phyloP scores from a whole-genome alignment of 2,797 vertebrate species.

The Gallinago solitaria region DNA sequence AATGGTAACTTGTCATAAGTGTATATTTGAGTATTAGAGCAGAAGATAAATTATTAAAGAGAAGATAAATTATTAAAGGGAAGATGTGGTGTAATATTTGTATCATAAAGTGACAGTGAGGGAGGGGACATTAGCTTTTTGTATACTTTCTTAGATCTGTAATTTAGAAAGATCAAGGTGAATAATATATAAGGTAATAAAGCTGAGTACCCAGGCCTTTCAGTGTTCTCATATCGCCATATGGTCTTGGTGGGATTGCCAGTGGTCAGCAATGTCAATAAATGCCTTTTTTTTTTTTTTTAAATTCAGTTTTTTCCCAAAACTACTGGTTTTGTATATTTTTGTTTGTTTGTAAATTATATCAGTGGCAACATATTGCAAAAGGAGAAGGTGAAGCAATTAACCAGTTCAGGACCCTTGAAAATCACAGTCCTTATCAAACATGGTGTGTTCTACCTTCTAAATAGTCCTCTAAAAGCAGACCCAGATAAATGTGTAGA shows the following conservation, averaged over 20 bases:
- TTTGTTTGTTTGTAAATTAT: not conserved
- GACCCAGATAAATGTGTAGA: not conserved
- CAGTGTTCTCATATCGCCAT: not conserved
- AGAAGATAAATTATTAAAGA: not conserved
- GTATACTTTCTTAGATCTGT: not conserved
- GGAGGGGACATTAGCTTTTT: not conserved
- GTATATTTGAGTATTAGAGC: not conserved
- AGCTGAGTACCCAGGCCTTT: not conserved
- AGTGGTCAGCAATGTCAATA: not conserved
- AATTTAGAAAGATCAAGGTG: not conserved
- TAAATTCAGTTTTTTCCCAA: not conserved
- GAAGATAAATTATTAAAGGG: not conserved
- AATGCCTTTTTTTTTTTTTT: not conserved
- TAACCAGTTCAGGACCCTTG: not conserved
- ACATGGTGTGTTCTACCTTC: not conserved
- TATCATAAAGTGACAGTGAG: not conserved
- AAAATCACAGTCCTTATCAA: not conserved
- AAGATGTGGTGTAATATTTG: not conserved
- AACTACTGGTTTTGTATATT: not conserved
- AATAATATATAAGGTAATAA: not conserved
- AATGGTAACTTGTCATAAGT: not conserved
- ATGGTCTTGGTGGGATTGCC: not conserved
- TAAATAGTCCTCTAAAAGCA: not conserved
- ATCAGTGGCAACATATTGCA: not conserved
- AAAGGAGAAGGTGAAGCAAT: not conserved